Conservation (phyloP, 1,140 invertebrate species). For the Elymnias hypermnestra region DNA sequence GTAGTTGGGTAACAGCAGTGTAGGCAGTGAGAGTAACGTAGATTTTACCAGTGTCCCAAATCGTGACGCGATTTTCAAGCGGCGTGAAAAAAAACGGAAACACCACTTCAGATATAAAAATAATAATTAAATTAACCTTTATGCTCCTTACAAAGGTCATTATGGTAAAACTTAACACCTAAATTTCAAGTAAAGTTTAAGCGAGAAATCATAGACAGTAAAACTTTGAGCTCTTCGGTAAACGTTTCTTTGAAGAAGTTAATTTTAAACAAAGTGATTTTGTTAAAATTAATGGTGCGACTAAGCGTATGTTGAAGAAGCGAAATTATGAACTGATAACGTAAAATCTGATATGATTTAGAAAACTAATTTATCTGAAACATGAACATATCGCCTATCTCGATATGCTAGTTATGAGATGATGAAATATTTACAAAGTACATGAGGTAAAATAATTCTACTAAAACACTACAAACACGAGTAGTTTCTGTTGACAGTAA, state of each 20-base stretch:
- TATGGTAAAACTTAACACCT: no score
- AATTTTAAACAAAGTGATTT: not conserved
- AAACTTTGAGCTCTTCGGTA: no score
- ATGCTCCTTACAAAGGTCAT: constrained; percentile 14
- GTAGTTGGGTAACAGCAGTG: constrained; percentile 12
- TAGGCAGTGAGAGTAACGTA: constrained; percentile 34
- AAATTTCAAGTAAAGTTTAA: no score
- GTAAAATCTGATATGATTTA: constrained; percentile 17
- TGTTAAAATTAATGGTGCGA: constrained; percentile 25
- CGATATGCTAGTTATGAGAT: not conserved
- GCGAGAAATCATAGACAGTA: no score
- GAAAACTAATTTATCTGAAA: not conserved
- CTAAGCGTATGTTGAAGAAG: constrained; percentile 35
- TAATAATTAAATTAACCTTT: constrained; percentile 5
- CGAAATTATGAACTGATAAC: constrained; percentile 25
- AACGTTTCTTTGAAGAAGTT: not conserved
- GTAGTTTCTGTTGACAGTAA: no score
- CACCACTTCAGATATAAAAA: constrained; percentile 20
- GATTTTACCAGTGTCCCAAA: constrained; percentile 72
- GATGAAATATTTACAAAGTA: constrained; percentile 4
- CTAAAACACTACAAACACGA: no score
- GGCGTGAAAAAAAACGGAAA: constrained; percentile 64
- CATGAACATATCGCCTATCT: not conserved
- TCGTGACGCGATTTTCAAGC: constrained; percentile 70
- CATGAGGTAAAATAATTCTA: not conserved